Evolutionary conservation across 1,140 invertebrate species (phyloP), one percentile per base, ranked within the genome.

Genomic region (Drosophila oshimai): DNA sequence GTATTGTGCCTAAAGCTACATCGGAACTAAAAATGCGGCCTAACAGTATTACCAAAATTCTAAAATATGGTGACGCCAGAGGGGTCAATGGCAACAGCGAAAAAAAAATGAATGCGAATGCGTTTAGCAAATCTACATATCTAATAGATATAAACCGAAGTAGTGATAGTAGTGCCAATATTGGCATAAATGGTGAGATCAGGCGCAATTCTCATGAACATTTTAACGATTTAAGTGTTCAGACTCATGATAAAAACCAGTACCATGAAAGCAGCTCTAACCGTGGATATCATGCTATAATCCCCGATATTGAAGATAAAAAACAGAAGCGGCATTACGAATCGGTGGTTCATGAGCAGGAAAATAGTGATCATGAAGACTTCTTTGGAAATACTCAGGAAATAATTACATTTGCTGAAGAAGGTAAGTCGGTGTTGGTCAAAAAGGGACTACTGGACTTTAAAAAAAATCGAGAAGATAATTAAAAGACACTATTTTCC

Each of bases 321-420:
- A 36, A 76, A 22, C 33, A 31, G 1, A 47, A 36, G 20, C 33
- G 24, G 4, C 31, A 31, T 13, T 57, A 72, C 1, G 36, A 55
- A 12, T 13, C 37, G 2, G n/a, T 29, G 3, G 31, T 49, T 5
- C 41, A 33, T 15, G 75, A 75, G 7, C 60, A 65, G 12, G 76
- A 88, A 20, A 53, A 44, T 17, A 91, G 93, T 28, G 93, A 93
- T 51, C 91, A 92, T 10, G 95, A 96, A 78, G 95, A 96, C 74
- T 96, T 95, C 83, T 95, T 95, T 90, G 95, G 94, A 7, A 94
- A 94, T 60, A 96, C 95, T 4, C 95, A 95, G 18, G 95, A 96
- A 91, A 96, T 96, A 75, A 96, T 96, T 73, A 94, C 95, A 9
- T 96, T 96, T 87, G 95, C 95, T 4, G 95, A 96, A 89, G 94